Evolutionary conservation across 1,140 invertebrate genomes (phyloP), one percentile per base, ranked within the genome.

Genomic region (Chlorops oryzae): DNA sequence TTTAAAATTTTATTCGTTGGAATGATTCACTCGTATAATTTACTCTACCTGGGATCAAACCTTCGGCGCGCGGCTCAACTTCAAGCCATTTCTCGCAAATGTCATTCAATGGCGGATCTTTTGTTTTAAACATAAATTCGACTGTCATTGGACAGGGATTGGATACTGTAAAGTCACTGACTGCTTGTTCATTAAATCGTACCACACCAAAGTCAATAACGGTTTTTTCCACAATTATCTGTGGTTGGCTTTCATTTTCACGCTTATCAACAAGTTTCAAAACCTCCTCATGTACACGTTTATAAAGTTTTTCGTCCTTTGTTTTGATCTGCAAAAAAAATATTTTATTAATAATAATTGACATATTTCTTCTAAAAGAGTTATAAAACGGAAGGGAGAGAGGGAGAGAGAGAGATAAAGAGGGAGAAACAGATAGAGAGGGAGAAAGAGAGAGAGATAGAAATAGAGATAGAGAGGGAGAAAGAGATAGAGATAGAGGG

Each of bases 201-300:
- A 98, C 81, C 34, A 82, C 79, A 46, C 87, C 87, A 74, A 96
- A 96, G 59, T 87, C 82, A 47, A 97, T 85, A 75, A 97, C 92
- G 7, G 87, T 92, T 23, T 85, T 86, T 65, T 96, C 92, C 2
- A 97, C 86, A 54, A 84, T 88, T 0, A 98, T 93, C 80, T 97
- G 93, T 27, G 96, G 96, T 59, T 98, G 81, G 69, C 90, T 91
- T 72, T 98, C 94, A 76, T 98, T 98, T 75, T 98, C 96, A 44
- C 93, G 74, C 75, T 93, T 92, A 71, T 98, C 95, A 53, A 96
- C 77, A 68, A 92, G 86, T 75, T 96, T 98, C 73, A 98, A 90
- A 0, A 96, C 86, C 73, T 96, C 92, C 74, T 98, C 93, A 65
- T 96, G 92, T 5, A 94, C 84, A 73, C 87, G 89, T 61, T 91